Evolutionary conservation across 2,113 vertebrate species (phyloP).

Genomic region (Sapayoa aenigma): DNA sequence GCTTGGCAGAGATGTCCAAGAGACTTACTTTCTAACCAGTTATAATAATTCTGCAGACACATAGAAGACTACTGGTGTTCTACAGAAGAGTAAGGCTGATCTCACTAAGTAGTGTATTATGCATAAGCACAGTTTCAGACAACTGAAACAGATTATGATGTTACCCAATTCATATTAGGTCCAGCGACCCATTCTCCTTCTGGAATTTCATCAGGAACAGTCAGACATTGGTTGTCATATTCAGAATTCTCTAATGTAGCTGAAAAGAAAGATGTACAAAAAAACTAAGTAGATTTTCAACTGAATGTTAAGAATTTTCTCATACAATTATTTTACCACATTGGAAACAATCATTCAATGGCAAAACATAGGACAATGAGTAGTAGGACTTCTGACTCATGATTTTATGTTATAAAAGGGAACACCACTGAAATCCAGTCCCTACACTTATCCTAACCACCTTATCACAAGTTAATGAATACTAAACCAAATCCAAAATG

Average conservation of each 20-base stretch:
- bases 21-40: not conserved
- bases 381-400: not conserved
- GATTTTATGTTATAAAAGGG: not conserved
- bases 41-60: not conserved
- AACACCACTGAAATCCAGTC: not conserved
- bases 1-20: not conserved
- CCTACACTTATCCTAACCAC: not conserved
- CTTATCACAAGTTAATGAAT: not conserved
- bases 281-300: not conserved
- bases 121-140: not conserved
- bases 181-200: constrained; percentile 70
- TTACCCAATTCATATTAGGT: constrained; percentile 68
- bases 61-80: not conserved
- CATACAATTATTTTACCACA: not conserved
- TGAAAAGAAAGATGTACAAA: constrained; percentile 11
- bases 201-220: constrained; percentile 2
- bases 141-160: not conserved
- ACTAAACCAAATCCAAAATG: not conserved
- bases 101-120: not conserved
- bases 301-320: not conserved
- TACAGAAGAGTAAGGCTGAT: not conserved
- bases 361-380: not conserved
- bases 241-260: constrained; percentile 63
- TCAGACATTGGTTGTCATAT: not conserved
- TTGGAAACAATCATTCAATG: not conserved